Conservation (phyloP, 2,888 invertebrate species). For the Leptopilina myrica region DNA sequence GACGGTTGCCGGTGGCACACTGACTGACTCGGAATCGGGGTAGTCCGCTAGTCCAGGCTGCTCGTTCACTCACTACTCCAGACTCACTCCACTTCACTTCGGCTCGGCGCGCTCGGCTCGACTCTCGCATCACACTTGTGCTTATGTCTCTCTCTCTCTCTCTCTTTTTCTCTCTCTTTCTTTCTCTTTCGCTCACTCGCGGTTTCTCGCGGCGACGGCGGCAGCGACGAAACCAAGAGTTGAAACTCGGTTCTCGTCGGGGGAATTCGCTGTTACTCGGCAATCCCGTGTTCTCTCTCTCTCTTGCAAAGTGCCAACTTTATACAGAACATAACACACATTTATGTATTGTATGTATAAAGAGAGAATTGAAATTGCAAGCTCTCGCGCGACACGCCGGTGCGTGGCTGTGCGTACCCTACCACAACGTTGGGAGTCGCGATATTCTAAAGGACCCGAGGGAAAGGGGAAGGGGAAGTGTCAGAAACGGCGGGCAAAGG, state of each 20-base stretch:
- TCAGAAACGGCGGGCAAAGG: no score
- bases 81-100: slow-evolving; percentile 45
- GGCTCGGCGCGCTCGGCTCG: slow-evolving; percentile 43
- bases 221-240: slow-evolving; percentile 58
- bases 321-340: slow-evolving; percentile 1
- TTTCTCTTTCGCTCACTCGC: no score
- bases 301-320: neutral
- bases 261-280: slow-evolving; percentile 49
- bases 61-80: slow-evolving; percentile 64
- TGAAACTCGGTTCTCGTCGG: slow-evolving; percentile 49
- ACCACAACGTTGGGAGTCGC: slow-evolving; percentile 63
- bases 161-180: no score
- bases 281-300: neutral
- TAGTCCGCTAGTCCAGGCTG: slow-evolving; percentile 77
- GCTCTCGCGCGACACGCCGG: slow-evolving; percentile 17
- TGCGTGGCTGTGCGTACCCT: slow-evolving; percentile 59
- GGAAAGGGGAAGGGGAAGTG: slow-evolving; percentile 45
- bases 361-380: neutral
- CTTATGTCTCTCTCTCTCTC: neutral
- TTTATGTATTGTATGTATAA: neutral
- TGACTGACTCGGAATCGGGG: slow-evolving; percentile 75
- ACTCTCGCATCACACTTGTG: slow-evolving; percentile 41
- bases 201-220: slow-evolving; percentile 23
- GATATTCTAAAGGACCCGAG: slow-evolving; percentile 30
- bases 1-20: slow-evolving; percentile 76